Evolutionary conservation across 2,888 invertebrate genomes (phyloP).

Genomic region (Eucera pruinosa): DNA sequence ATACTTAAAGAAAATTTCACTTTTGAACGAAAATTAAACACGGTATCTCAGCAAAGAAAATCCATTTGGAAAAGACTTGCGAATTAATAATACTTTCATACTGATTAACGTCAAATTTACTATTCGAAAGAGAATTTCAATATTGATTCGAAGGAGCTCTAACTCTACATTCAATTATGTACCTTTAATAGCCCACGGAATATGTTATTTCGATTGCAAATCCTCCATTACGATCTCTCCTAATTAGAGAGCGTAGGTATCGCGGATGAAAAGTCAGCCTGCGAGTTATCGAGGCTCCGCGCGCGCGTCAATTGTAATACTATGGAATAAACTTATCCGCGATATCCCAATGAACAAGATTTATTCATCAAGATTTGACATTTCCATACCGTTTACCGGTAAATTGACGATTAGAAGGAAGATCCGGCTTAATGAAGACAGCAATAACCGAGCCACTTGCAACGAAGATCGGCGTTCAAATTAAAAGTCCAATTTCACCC

Average conservation of each 20-base stretch:
- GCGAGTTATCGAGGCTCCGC: not conserved
- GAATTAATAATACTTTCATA: no score
- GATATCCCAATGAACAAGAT: slow-evolving; percentile 17
- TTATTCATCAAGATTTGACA: slow-evolving; percentile 5
- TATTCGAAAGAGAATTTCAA: no score
- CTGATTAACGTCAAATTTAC: no score
- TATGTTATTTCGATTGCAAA: slow-evolving; percentile 1
- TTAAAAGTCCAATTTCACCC: slow-evolving; percentile 53
- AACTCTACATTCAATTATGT: fast-evolving
- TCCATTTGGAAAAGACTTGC: no score
- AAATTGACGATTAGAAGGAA: slow-evolving; percentile 28
- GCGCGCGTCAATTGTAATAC: not conserved
- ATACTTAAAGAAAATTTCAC: no score
- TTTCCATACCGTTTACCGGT: slow-evolving; percentile 17
- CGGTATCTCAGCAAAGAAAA: no score
- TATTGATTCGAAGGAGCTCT: not conserved
- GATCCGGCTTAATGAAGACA: slow-evolving; percentile 26
- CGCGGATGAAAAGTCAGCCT: not conserved
- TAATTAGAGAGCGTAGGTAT: not conserved
- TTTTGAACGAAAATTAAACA: no score
- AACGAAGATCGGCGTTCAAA: slow-evolving; percentile 19
- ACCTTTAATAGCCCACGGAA: not conserved
- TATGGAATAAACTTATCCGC: not conserved
- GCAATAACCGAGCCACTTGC: slow-evolving; percentile 24
- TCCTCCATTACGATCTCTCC: not conserved